Conservation (phyloP, 2,888 invertebrate species). For the Baronia brevicornis region DNA sequence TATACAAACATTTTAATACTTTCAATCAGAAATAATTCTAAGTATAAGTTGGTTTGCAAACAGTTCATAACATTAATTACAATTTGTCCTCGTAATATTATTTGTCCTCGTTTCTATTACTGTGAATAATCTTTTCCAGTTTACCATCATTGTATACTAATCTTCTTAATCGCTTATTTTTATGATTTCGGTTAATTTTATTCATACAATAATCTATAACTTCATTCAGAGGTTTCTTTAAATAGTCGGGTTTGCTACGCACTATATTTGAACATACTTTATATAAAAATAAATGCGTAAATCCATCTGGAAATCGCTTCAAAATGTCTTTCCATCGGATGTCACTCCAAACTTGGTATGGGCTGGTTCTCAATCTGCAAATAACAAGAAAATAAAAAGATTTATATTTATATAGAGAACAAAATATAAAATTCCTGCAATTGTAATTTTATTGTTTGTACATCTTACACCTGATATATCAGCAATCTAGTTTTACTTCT, state of each 20-base stretch:
- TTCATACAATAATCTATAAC: slow-evolving; percentile 31
- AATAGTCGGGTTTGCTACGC: slow-evolving; percentile 24
- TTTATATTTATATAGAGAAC: slow-evolving; percentile 1
- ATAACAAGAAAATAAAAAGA: slow-evolving; percentile 4
- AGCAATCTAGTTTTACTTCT: no score
- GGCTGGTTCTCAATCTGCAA: slow-evolving; percentile 39
- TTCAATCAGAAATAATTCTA: no score
- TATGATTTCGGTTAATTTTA: slow-evolving; percentile 18
- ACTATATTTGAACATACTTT: slow-evolving; percentile 23
- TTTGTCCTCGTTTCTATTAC: slow-evolving; percentile 16
- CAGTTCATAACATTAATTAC: no score
- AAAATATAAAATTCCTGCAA: not conserved
- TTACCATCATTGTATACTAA: slow-evolving; percentile 33
- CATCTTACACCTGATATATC: no score
- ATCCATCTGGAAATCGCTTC: slow-evolving; percentile 45
- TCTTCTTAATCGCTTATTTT: slow-evolving; percentile 39
- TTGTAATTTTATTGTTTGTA: not conserved
- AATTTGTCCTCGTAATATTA: no score
- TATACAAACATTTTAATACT: no score
- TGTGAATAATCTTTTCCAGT: slow-evolving; percentile 30
- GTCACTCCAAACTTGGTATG: slow-evolving; percentile 52
- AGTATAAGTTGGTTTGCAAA: no score
- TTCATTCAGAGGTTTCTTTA: slow-evolving; percentile 32
- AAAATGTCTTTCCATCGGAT: slow-evolving; percentile 53
- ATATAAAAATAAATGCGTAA: slow-evolving; percentile 44